Base-by-base conservation (phyloP, 2,113 vertebrate species). In the Trematocara nigrifrons region DNA sequence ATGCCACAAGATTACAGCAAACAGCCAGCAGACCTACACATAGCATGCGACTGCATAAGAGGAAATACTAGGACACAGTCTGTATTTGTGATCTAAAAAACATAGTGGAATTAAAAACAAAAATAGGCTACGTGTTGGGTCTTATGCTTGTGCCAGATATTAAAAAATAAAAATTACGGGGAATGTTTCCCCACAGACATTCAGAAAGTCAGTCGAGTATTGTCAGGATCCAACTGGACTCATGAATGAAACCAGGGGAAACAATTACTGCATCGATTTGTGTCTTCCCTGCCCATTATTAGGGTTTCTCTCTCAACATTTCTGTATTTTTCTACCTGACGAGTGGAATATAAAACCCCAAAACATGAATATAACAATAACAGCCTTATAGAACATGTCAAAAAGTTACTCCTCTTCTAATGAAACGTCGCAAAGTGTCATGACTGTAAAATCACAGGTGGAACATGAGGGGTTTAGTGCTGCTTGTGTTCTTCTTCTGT, bases 401-500 rank as follows among this genome's bases (percentile, higher is more conserved):
- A 71, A 45, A 29, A 10, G 40, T 29, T 0, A 4, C 5, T 78
- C n/a, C 52, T 56, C 53, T 56, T 76, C 9, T 5, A 49, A 54
- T 26, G 1, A 54, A 53, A 40, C 2, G 2, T 11, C 10, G 13
- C 13, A 16, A 54, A 79, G 77, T 38, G 6, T 13, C n/a, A 7
- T n/a, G 29, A 18, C 47, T 6, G 10, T 78, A 12, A 59, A 82
- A 52, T 33, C 29, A 13, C 33, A 79, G 10, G 33, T 71, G 76
- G 6, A 54, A 31, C 29, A 53, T 4, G 56, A 69, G 33, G 42
- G 40, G 7, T 77, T 59, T 20, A 38, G 53, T 56, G 1, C 57
- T 9, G 57, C 80, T 47, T 51, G 47, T 40, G 53, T 61, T 87
- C 49, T 57, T 26, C 84, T 79, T 33, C 47, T 15, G 57, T 61